phyloP scores from a whole-genome alignment of 2,888 invertebrate species.

The Aleiodes alternator region DNA sequence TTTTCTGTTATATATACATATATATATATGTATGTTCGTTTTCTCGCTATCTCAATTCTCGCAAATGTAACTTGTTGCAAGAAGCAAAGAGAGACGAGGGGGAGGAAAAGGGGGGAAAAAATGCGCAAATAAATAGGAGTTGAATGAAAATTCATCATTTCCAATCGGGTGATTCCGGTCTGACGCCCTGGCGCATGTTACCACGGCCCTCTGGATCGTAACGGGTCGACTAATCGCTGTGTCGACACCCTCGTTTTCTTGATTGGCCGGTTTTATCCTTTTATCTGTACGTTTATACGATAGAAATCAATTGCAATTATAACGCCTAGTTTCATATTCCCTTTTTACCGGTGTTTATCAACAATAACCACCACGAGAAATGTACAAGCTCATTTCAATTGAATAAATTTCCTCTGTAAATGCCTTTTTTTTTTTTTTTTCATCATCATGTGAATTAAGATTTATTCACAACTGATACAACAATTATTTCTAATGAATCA shows the following conservation, averaged over 20 bases:
- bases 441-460: constrained; percentile 8
- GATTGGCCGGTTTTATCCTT: constrained; percentile 51
- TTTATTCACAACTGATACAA: constrained; percentile 14
- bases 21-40: not conserved
- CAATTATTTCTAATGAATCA: constrained; percentile 29
- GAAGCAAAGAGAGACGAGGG: not conserved
- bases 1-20: no score
- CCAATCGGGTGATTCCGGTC: constrained; percentile 37
- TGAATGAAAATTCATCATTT: constrained; percentile 53
- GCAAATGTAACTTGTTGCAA: not conserved
- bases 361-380: constrained; percentile 2
- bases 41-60: constrained; percentile 32
- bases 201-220: constrained; percentile 8
- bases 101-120: constrained; percentile 32
- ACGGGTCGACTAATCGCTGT: constrained; percentile 53
- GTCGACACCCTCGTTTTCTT: constrained; percentile 53
- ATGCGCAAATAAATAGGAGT: not conserved
- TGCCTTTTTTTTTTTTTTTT: constrained; percentile 1
- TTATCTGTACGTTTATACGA: constrained; percentile 17
- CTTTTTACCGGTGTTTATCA: constrained; percentile 5
- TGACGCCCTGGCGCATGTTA: constrained; percentile 20
- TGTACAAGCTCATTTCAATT: not conserved
- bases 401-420: not conserved
- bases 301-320: constrained; percentile 42
- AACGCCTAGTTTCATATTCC: constrained; percentile 27